Evolutionary conservation across 1,140 invertebrate species (phyloP).

Genomic region (Cylas formicarius): DNA sequence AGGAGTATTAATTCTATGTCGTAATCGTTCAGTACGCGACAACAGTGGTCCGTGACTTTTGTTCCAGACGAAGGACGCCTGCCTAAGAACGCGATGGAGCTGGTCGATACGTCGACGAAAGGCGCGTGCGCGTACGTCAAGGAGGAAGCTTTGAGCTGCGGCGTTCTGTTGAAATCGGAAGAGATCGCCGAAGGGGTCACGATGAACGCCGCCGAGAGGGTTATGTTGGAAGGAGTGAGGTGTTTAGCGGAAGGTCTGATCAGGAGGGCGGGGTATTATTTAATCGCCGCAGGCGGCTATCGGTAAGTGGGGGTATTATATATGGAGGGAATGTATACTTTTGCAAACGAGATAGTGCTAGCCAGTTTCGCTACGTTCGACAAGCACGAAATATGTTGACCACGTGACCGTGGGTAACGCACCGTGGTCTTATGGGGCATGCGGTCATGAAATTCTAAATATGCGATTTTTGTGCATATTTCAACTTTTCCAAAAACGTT

Average conservation of each 20-base stretch:
- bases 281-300: slow-evolving; percentile 21
- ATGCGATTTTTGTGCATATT: too few relatives aligned
- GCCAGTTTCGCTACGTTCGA: not conserved
- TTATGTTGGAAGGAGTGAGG: slow-evolving; percentile 32
- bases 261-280: slow-evolving; percentile 25
- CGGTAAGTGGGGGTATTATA: slow-evolving; percentile 20
- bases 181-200: slow-evolving; percentile 26
- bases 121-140: slow-evolving; percentile 31
- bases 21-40: too few relatives aligned
- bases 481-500: too few relatives aligned
- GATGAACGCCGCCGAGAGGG: slow-evolving; percentile 30
- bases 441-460: too few relatives aligned
- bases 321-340: not conserved
- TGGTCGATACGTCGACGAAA: too few relatives aligned
- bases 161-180: slow-evolving; percentile 32
- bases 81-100: too few relatives aligned
- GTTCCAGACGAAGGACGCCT: too few relatives aligned
- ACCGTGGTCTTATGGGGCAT: too few relatives aligned
- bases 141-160: slow-evolving; percentile 31
- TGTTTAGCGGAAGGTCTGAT: slow-evolving; percentile 35
- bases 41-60: too few relatives aligned
- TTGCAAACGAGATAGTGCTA: not conserved
- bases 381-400: not conserved
- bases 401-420: too few relatives aligned
- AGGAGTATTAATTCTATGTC: too few relatives aligned